phyloP scores from a whole-genome alignment of 2,888 invertebrate genomes.

The Clivina fossor region DNA sequence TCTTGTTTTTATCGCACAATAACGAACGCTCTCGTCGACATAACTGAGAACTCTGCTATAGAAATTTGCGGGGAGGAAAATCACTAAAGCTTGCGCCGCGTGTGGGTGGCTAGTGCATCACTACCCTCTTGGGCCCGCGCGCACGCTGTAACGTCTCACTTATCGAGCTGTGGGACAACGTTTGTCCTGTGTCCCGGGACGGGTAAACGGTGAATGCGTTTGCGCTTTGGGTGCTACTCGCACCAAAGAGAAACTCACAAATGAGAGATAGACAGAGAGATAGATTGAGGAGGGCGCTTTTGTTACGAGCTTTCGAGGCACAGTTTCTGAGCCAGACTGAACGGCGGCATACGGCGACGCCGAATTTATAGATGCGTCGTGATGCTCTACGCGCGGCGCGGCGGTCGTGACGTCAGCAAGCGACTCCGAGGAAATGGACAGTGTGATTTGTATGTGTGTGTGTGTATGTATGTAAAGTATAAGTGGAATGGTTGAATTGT shows the following conservation, averaged over 20 bases:
- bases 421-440: conserved; percentile 1
- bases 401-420: conserved; percentile 22
- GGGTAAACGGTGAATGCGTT: conserved; percentile 2
- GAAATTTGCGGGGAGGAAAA: too few species aligned
- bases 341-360: conserved; percentile 17
- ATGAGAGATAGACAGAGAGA: too few species aligned
- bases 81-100: conserved; percentile 28
- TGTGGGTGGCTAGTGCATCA: conserved; percentile 11
- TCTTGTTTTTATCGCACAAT: too few species aligned
- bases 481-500: too few species aligned
- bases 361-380: conserved; percentile 23
- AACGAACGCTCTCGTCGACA: too few species aligned
- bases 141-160: too few species aligned
- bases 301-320: background rate
- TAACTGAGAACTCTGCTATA: too few species aligned
- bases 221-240: conserved; percentile 10
- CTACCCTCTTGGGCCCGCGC: too few species aligned
- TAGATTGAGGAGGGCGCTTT: background rate
- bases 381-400: conserved; percentile 22
- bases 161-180: conserved; percentile 9
- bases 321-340: conserved; percentile 20
- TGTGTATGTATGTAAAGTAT: too few species aligned
- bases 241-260: too few species aligned
- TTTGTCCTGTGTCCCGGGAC: conserved; percentile 5
- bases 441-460: background rate